These are phyloP conservation scores for Drosophila dunni DNA, from an alignment of 1,140 invertebrate genomes.

Conservation along the genomic window DNA sequence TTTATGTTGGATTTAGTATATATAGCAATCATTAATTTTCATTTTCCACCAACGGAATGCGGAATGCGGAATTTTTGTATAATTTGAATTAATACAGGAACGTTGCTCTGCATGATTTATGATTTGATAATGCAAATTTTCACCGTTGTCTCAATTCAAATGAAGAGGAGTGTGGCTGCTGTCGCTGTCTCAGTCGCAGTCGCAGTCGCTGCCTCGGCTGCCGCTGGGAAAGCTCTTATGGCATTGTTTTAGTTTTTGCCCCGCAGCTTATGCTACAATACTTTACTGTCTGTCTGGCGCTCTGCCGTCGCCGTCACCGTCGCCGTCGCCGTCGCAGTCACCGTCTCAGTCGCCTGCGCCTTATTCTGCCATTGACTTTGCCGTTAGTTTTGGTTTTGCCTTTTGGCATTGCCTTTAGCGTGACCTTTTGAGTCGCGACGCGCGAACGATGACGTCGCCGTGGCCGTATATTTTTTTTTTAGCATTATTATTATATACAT, in stretches of 20 bases:
- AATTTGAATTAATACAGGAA: neutral
- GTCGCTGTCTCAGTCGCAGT: neutral
- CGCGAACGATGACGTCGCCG: conserved; percentile 68
- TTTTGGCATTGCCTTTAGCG: conserved; percentile 62
- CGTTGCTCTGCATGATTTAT: neutral
- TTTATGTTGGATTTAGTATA: neutral
- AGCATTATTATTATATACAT: too few relatives aligned
- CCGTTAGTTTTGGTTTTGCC: neutral
- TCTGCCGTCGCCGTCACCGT: conserved; percentile 1
- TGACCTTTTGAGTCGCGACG: conserved; percentile 65
- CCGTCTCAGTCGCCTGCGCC: neutral
- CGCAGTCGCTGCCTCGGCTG: conserved; percentile 1
- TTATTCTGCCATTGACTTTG: conserved; percentile 7
- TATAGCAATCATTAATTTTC: conserved; percentile 1
- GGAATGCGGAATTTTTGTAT: neutral
- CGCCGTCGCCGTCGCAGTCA: neutral
- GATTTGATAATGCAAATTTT: conserved; percentile 3
- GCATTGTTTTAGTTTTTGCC: conserved; percentile 38
- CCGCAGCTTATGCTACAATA: conserved; percentile 36
- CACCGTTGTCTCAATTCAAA: neutral
- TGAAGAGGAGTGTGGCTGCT: neutral
- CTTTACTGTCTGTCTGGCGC: conserved; percentile 28
- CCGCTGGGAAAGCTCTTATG: conserved; percentile 12
- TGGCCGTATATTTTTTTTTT: neutral
- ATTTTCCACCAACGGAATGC: neutral